A percentile compares a stretch with the other conserved stretches of the same genome.
Conservation (phyloP, 2,113 vertebrate species). For the Phodopus roborovskii region DNA sequence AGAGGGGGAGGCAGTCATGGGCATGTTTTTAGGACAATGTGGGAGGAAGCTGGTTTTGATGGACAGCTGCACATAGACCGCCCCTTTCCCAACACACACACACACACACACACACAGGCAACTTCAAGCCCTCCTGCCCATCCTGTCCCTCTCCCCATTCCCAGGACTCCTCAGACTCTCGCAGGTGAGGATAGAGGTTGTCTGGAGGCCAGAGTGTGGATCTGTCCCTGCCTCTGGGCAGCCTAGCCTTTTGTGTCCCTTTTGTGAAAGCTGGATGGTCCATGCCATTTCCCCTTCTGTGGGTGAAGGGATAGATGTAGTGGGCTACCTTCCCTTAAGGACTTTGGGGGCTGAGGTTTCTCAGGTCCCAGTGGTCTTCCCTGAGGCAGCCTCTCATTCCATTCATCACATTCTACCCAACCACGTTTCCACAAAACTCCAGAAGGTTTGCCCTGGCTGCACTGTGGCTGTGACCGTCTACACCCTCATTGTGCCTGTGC, state of each 20-base stretch:
- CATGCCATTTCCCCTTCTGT: not conserved
- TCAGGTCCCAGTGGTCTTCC: not conserved
- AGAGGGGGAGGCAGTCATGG: not conserved
- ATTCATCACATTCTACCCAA: not conserved
- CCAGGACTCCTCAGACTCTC: too few species aligned
- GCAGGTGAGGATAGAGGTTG: not conserved
- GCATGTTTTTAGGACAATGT: not conserved
- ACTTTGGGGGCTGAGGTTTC: not conserved
- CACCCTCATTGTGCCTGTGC: not conserved
- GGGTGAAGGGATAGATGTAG: not conserved
- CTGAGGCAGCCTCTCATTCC: not conserved
- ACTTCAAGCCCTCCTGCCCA: not conserved
- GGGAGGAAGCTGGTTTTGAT: not conserved
- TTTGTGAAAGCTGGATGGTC: not conserved
- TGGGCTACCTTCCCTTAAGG: not conserved
- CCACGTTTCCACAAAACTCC: not conserved
- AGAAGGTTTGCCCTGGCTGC: too few species aligned
- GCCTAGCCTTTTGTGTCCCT: not conserved
- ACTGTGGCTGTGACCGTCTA: not conserved
- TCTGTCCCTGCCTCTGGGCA: not conserved
- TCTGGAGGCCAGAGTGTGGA: not conserved
- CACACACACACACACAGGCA: not conserved
- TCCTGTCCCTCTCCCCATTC: not conserved
- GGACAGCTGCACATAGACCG: not conserved
- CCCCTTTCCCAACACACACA: too few species aligned